phyloP scores from a whole-genome alignment of 1,140 invertebrate species.

The Protaetia brevitarsis region DNA sequence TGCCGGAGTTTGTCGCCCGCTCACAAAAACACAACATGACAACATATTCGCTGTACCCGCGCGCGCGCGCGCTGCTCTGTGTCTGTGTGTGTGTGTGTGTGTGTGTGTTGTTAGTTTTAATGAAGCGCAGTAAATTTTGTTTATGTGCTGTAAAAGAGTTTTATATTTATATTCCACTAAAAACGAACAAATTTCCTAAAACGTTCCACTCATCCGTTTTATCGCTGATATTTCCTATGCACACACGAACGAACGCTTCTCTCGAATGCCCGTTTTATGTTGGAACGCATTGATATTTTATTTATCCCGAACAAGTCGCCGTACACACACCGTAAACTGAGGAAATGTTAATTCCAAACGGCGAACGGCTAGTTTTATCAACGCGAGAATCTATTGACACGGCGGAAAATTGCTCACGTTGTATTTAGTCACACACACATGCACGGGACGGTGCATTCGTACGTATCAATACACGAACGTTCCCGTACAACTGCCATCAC shows the following conservation, averaged over 20 bases:
- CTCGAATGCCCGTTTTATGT: conserved; percentile 16
- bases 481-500: neutral
- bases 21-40: neutral
- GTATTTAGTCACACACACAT: conserved; percentile 2
- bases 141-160: conserved; percentile 22
- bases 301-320: conserved; percentile 17
- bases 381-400: conserved; percentile 17
- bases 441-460: neutral
- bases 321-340: conserved; percentile 13
- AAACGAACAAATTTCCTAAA: conserved; percentile 23
- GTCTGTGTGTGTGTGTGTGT: too few species aligned
- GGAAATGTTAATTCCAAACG: conserved; percentile 15
- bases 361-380: conserved; percentile 11
- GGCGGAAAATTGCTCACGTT: conserved; percentile 13
- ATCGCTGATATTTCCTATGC: conserved; percentile 21
- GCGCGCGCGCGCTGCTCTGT: too few species aligned
- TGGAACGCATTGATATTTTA: conserved; percentile 17
- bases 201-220: conserved; percentile 16
- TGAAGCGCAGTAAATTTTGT: conserved; percentile 22
- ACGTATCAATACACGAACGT: neutral
- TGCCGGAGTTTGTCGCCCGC: neutral
- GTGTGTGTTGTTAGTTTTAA: conserved; percentile 18
- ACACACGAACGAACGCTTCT: neutral
- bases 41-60: conserved; percentile 2
- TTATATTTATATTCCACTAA: conserved; percentile 22